Evolutionary conservation across 2,888 invertebrate genomes (phyloP), one percentile per base, ranked within the genome.

Genomic region (Hirtodrosophila alboralis): DNA sequence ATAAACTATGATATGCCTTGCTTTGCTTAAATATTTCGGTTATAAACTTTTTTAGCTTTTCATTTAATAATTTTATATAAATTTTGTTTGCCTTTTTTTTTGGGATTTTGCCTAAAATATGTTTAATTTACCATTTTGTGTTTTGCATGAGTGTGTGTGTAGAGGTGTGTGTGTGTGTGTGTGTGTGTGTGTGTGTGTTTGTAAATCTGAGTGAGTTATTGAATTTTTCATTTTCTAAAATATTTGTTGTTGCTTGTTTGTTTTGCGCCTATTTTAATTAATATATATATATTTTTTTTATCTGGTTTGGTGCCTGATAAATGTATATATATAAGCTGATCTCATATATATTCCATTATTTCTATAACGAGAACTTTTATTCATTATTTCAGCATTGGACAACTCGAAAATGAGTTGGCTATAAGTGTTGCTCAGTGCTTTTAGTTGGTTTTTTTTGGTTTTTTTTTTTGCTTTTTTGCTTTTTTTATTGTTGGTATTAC

Each of bases 1-100:
- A 95, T 95, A 95, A 80, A 94, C 95, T 95, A 95, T 95, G 95
- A 95, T 95, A 95, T 95, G 95, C 95, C 95, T 95, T 94, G 84
- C 87, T 90, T 89, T 83, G 84, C 86, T 86, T 87, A 75, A 76
- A 76, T 87, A 74, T 72, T 75, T 66, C 66, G 62, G 48, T 61
- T 66, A 57, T 67, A 58, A 62, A 61, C 63, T 71, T 68, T n/a
- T 63, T 62, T 75, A 58, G 64, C 56, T 75, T 71, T 75, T 71
- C 68, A 49, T 69, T 67, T 68, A 54, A 60, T 65, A 64, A 51
- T 85, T 68, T 66, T 58, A 56, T 74, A 67, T 77, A 68, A 80
- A 76, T 76, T 80, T 87, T 60, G 54, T 72, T 67, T 61, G 62
- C 63, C 57, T 66, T 68, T 59, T n/a, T n/a, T n/a, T n/a, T n/a